phyloP scores from a whole-genome alignment of 2,797 vertebrate genomes.

The Hippoglossus hippoglossus region DNA sequence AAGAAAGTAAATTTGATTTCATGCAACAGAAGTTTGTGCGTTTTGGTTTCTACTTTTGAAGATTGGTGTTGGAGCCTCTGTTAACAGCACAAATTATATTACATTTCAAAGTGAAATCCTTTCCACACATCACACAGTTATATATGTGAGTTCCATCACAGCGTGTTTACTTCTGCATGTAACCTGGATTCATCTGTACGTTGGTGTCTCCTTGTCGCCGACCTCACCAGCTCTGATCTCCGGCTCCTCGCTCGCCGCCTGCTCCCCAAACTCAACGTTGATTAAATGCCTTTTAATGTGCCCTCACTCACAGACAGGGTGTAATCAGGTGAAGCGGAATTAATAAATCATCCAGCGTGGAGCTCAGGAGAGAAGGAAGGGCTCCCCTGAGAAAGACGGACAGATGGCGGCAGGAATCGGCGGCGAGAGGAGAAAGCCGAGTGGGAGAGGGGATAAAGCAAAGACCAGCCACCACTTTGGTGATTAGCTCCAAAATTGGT shows the following conservation, averaged over 20 bases:
- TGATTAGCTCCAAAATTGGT: constrained; percentile 82
- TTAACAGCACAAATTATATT: too few relatives aligned
- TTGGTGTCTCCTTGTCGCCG: constrained; percentile 48
- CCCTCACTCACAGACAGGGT: constrained; percentile 65
- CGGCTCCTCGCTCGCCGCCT: constrained; percentile 33
- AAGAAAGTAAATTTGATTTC: background rate
- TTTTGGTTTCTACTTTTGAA: too few relatives aligned
- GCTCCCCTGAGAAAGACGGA: constrained; percentile 70
- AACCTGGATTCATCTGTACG: background rate
- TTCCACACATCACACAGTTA: too few relatives aligned
- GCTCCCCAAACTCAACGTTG: constrained; percentile 73
- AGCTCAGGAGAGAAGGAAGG: constrained; percentile 63
- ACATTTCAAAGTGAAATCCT: too few relatives aligned
- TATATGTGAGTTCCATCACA: too few relatives aligned
- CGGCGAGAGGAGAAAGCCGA: constrained; percentile 58
- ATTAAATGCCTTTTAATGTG: constrained; percentile 86
- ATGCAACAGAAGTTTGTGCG: too few relatives aligned
- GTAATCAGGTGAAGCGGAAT: constrained; percentile 85
- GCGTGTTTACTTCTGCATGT: background rate
- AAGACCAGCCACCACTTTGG: constrained; percentile 76
- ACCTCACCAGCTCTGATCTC: constrained; percentile 48
- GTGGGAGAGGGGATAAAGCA: constrained; percentile 62
- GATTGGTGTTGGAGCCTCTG: too few relatives aligned
- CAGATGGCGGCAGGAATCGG: constrained; percentile 78
- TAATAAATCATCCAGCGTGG: constrained; percentile 81